Base-by-base conservation (phyloP, 1,140 invertebrate genomes). In the Drosophila willistoni region DNA sequence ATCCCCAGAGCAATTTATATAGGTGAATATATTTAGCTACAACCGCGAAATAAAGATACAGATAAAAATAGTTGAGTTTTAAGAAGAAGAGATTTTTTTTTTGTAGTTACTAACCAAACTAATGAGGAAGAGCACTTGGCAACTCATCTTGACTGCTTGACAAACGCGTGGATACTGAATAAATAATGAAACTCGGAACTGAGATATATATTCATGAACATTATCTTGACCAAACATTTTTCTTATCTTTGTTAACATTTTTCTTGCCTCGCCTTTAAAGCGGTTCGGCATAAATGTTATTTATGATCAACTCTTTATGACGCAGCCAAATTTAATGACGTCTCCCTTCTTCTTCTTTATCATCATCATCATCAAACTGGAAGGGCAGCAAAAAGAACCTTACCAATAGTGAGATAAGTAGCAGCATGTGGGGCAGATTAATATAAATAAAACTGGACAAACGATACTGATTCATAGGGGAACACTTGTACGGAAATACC, bases 131-230 rank as follows among this genome's bases (percentile, higher is more conserved):
- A 17, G 7, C 12, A 19, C 65, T 19, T 0, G 54, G 7, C n/a
- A 9, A 9, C 36, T 68, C 82, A 71, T 79, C 41, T 64, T 67
- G 54, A 56, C 54, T 44, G 64, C 62, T 79, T 69, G 55, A 76
- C 66, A 57, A 70, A 56, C 59, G 56, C n/a, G 65, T 22, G 64
- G 70, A 79, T 71, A 87, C 82, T 86, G 60, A 75, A 42, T 41
- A 56, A 54, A 25, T 34, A 25, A 25, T 42, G 56, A 0, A 64
- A 55, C 51, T 76, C 34, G 60, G 66, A 76, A 17, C 33, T 36
- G 6, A 39, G 4, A 62, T 22, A 62, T 60, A 62, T 41, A n/a
- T 60, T 22, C 19, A 19, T 17, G 17, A 17, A 47, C 14, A 51
- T 47, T 47, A 47, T 44, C 42, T 9, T 47, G 17, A 7, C 10